Base-by-base conservation (phyloP, 2,888 invertebrate species). In the Cataglyphis rosenhaueri region DNA sequence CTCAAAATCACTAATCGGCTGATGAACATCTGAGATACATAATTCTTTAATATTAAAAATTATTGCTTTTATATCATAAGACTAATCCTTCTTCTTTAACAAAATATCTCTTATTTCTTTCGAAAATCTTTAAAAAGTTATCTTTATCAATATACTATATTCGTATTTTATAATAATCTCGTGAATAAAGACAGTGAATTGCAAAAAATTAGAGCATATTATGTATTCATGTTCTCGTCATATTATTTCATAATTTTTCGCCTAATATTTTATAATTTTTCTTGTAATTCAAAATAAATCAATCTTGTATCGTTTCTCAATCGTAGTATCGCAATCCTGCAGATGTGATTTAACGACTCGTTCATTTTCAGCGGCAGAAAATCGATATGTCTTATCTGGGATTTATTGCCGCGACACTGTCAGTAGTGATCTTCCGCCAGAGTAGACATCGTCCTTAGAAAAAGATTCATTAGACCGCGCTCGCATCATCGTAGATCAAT, bases 401-500 rank as follows among this genome's bases (percentile, higher is more conserved):
- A 81, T 79, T 82, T 78, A 85, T 65, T 81, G 32, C 9, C 44
- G 38, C 29, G 21, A 18, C 18, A 76, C 35, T 29, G 18, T 25
- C 15, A 62, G 29, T 64, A 38, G 59, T 12, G 73, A 12, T 48
- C 41, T 75, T 66, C 38, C 61, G 25, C 38, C 29, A 59, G 61
- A n/a, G 25, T 29, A 55, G 29, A 82, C 10, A 4, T 29, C 15
- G 25, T 2, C 32, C 48, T 74, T 25, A 10, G 35, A 6, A 41
- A 25, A 6, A 15, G 41, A 57, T 84, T 71, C 52, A 59, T 84
- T 61, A 78, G 25, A 68, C 48, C 68, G n/a, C 61, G 35, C 25
- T 70, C 71, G 18, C 15, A 59, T 59, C 62, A 38, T 29, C 73
- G 57, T 44, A 74, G 71, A 86, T 85, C 82, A 84, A 87, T 89